These are phyloP conservation scores for Stenolophus ochropezus DNA, from an alignment of 2,888 invertebrate genomes.

Conservation along the genomic window DNA sequence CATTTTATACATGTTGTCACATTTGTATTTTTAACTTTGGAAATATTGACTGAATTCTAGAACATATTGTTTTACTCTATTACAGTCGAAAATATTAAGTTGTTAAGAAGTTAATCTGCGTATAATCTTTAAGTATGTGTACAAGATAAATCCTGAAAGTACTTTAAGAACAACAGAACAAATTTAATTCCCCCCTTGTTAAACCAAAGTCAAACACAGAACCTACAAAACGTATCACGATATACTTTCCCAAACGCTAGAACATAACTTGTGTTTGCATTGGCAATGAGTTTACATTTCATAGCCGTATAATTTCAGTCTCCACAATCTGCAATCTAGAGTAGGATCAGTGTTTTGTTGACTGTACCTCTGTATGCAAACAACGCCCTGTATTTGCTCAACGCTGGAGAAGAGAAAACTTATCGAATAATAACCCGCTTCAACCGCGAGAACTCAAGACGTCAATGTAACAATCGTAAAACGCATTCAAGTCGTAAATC, in stretches of 20 bases:
- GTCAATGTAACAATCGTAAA: conserved; percentile 31
- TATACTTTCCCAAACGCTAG: neutral
- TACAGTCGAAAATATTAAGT: too few species aligned
- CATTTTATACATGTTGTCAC: too few species aligned
- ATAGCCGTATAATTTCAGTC: conserved; percentile 18
- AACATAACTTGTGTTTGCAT: conserved; percentile 31
- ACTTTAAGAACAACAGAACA: neutral
- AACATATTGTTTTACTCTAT: too few species aligned
- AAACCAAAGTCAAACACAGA: conserved; percentile 15
- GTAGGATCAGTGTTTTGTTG: conserved; percentile 26
- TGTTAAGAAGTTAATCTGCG: neutral
- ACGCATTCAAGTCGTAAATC: conserved; percentile 28
- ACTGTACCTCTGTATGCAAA: conserved; percentile 14
- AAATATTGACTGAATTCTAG: too few species aligned
- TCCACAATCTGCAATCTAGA: conserved; percentile 17
- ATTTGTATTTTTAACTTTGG: too few species aligned
- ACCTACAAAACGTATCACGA: neutral
- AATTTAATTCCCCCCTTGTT: conserved; percentile 8
- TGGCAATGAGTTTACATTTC: conserved; percentile 34
- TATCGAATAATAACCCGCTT: conserved; percentile 23
- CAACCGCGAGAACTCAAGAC: neutral
- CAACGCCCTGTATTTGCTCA: conserved; percentile 19
- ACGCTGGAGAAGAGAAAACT: neutral
- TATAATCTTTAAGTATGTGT: neutral
- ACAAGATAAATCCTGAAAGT: neutral